Evolutionary conservation across 1,140 invertebrate genomes (phyloP), one percentile per base, ranked within the genome.

Genomic region (Cotesia vestalis): DNA sequence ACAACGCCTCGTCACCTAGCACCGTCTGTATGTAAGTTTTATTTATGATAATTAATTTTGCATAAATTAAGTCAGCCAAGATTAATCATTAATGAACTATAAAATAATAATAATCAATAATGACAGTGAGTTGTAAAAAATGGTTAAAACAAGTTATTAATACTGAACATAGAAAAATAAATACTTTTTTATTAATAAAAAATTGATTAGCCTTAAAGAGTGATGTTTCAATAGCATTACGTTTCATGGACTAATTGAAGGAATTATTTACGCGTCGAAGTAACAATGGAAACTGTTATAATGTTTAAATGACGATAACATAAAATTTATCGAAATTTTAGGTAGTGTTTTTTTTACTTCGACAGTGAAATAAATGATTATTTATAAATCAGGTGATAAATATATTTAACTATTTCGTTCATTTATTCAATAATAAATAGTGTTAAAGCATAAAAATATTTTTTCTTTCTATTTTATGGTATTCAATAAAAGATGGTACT

Each of bases 21-120:
- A 52, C 40, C 12, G 9, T 9, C 17, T 12, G 11, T 36, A 4
- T 53, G 63, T 66, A 66, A 66, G 63, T 38, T n/a, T 57, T 57
- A n/a, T 20, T n/a, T 20, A 14, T 46, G 14, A 12, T n/a, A 64
- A 64, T 64, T 40, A n/a, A 64, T 4, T 12, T 64, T 64, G n/a
- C n/a, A 34, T 20, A 34, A 51, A 52, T 51, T 9, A 53, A 34
- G 63, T 66, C 63, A 66, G 63, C 46, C 40, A 66, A 52, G 63
- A 66, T 64, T 34, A 27, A 20, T 4, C n/a, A 55, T 55, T 55
- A 55, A 5, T 55, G 3, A n/a, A 4, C 5, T n/a, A n/a, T 51
- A 51, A 9, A 9, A 9, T 8, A 51, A 8, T n/a, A 51, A 51
- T 55, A 17, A 55, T 55, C 40, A 46, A 55, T 55, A 55, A n/a